A percentile compares a stretch with the other conserved stretches of the same genome.
These are phyloP conservation scores for Lasioglossum leucozonium DNA, from an alignment of 2,888 invertebrate species.

Conservation along the genomic window DNA sequence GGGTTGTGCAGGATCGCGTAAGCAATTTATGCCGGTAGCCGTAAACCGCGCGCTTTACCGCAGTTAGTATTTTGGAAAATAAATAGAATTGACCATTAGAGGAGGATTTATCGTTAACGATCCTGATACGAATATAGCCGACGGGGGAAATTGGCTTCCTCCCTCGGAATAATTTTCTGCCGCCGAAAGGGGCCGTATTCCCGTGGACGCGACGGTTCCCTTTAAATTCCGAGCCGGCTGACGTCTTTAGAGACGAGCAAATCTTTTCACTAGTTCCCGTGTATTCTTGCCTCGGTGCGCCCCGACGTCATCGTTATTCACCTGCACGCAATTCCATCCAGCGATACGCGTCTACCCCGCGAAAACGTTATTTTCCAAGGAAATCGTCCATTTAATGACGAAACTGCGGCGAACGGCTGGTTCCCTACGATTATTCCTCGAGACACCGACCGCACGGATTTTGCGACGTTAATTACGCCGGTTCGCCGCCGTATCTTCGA, in stretches of 20 bases:
- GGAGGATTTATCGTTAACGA: background rate
- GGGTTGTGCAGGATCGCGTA: background rate
- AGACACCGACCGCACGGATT: background rate
- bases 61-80: background rate
- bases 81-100: conserved; percentile 4
- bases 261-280: conserved; percentile 52
- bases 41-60: background rate
- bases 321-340: conserved; percentile 42
- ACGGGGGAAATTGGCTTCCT: background rate
- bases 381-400: conserved; percentile 52
- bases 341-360: background rate
- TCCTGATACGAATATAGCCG: background rate
- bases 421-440: conserved; percentile 17
- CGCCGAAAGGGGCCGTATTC: conserved; percentile 6
- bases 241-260: conserved; percentile 56
- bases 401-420: background rate
- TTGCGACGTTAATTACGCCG: conserved; percentile 25
- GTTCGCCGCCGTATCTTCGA: background rate
- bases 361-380: conserved; percentile 42
- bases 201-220: conserved; percentile 14
- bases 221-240: conserved; percentile 47
- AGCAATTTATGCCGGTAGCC: background rate
- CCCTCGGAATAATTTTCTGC: background rate
- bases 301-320: conserved; percentile 46
- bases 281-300: conserved; percentile 31